Conservation (phyloP, 2,797 vertebrate genomes). For the Phoxinus dragarum region DNA sequence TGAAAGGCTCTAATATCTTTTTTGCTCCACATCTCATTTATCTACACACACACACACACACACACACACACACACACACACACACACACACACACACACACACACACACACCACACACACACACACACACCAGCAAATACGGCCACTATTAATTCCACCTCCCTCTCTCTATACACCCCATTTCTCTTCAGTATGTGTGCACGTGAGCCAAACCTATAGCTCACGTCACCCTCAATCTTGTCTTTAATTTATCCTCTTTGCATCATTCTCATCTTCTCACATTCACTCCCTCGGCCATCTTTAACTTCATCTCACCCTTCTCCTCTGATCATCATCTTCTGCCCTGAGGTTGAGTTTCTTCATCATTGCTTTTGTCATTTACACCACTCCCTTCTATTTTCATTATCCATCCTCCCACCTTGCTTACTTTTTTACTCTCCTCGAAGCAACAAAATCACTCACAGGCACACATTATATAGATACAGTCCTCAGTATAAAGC, state of each 20-base stretch:
- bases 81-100: conserved; percentile 4
- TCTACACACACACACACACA: conserved; percentile 9
- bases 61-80: conserved; percentile 19
- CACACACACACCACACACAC: conserved; percentile 23
- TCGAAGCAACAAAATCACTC: not conserved
- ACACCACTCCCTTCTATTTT: conserved; percentile 35
- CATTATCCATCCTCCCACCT: conserved; percentile 36
- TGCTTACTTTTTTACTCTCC: conserved; percentile 4
- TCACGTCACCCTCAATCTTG: not conserved
- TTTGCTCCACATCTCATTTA: conserved; percentile 23
- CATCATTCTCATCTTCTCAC: conserved; percentile 37
- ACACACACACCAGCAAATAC: not conserved
- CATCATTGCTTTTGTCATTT: conserved; percentile 43
- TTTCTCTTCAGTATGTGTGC: conserved; percentile 21
- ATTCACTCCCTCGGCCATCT: not conserved
- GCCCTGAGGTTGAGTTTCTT: conserved; percentile 9
- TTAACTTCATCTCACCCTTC: conserved; percentile 8
- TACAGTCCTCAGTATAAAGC: not conserved
- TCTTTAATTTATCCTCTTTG: conserved; percentile 40
- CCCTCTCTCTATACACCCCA: not conserved
- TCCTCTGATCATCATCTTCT: conserved; percentile 25
- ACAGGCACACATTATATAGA: not conserved
- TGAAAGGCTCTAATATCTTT: conserved; percentile 23
- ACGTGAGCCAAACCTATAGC: conserved; percentile 6
- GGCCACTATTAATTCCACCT: conserved; percentile 5